A percentile compares a stretch with the other conserved stretches of the same genome.
Evolutionary conservation across 2,888 invertebrate species (phyloP).

Genomic region (Tipula vernalis): DNA sequence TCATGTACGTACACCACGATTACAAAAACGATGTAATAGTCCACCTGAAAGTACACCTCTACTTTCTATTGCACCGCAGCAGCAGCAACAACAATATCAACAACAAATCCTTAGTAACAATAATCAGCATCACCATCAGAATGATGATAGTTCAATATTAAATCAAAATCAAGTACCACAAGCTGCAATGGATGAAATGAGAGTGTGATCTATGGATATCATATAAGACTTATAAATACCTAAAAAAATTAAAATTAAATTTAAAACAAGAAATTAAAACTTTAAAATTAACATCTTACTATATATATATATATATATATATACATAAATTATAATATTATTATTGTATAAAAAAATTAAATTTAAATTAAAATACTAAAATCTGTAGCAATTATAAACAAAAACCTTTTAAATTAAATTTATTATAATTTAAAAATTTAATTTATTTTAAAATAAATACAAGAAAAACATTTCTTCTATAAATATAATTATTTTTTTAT

Average conservation of each 20-base stretch:
- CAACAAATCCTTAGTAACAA: conserved; percentile 23
- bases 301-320: background rate
- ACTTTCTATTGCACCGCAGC: conserved; percentile 18
- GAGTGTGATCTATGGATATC: conserved; percentile 54
- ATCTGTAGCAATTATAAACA: background rate
- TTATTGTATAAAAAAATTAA: background rate
- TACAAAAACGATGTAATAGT: conserved; percentile 20
- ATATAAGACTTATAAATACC: background rate
- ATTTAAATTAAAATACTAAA: background rate
- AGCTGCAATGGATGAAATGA: conserved; percentile 80
- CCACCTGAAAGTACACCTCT: conserved; percentile 25
- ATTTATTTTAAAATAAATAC: background rate
- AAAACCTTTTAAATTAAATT: background rate
- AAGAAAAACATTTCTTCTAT: background rate
- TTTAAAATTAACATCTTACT: background rate
- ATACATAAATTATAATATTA: background rate
- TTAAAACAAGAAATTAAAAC: background rate
- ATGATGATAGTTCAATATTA: conserved; percentile 46
- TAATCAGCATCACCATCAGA: conserved; percentile 37
- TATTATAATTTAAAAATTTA: background rate
- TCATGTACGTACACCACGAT: conserved; percentile 32
- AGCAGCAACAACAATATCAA: conserved; percentile 31
- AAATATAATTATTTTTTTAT: background rate
- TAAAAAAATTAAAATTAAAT: background rate
- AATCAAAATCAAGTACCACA: conserved; percentile 54